Evolutionary conservation across 2,797 vertebrate genomes (phyloP), one percentile per base, ranked within the genome.

Genomic region (Rhinatrema bivittatum): DNA sequence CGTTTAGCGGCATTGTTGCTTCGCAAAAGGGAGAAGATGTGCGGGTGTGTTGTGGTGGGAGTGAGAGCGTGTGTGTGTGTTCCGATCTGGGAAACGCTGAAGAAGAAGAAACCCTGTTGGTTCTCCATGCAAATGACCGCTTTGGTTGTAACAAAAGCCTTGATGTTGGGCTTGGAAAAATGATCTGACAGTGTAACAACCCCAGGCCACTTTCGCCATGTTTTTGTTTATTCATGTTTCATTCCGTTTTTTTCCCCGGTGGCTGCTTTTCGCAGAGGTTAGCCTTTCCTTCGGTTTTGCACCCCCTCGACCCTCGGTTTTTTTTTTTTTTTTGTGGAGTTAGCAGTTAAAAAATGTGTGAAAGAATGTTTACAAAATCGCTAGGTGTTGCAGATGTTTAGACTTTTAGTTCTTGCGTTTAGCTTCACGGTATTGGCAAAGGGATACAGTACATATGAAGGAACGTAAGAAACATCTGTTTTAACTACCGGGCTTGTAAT

Each of bases 161-260:
- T 67, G 70, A 68, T 75, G 68, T 65, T 61, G 53, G 56, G 70
- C 62, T 65, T 5, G 62, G 62, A 40, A 47, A 55, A 65, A 53
- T 58, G 62, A 65, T 68, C 54, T 72, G 69, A 70, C 69, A 66
- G 62, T 63, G 56, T 59, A 61, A 68, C 69, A 70, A 71, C 70
- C 71, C 46, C 67, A 65, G 66, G 71, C 75, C 71, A 76, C 75
- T 73, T 74, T 78, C 71, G 75, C 73, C 75, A 78, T 78, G 70
- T 78, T 78, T 74, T 72, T 74, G 69, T 78, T 70, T 73, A 72
- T 76, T 62, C 67, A 68, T 62, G 59, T 68, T 62, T 58, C 57
- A 56, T 63, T 45, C 64, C 56, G 11, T 51, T 53, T 41, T 22
- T 56, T 22, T 9, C 42, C 3, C 41, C 60, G n/a, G n/a, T n/a